Base-by-base conservation (phyloP, 2,888 invertebrate genomes). In the Mythimna ferrago region DNA sequence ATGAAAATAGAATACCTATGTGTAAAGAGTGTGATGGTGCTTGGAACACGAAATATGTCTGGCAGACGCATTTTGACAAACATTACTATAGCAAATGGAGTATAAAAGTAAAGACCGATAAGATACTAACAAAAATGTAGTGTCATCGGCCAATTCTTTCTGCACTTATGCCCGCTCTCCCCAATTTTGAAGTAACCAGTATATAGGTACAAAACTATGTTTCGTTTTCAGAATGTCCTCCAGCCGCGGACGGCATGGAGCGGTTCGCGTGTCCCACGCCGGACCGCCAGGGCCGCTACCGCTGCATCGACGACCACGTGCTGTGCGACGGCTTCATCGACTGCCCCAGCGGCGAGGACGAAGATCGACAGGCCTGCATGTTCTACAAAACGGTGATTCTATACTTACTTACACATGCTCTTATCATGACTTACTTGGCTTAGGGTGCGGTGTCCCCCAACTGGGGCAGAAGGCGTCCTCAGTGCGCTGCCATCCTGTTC, bases 281-380 rank as follows among this genome's bases (percentile, higher is more conserved):
- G 35, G 99, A 99, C 95, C 96, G 98, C 86, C 98, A 98, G 96
- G 99, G 99, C 81, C 97, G 99, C 89, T 99, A 99, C 96, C 98
- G 98, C 89, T 99, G 99, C 96, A 99, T 99, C 96, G 99, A 99
- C 95, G 99, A 99, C 96, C 99, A 99, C 95, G 98, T 98, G 87
- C 97, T 99, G 72, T 99, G 99, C 95, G 99, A 99, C 94, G 99
- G 99, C 83, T 99, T 99, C 96, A 98, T 98, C 93, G 99, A 99
- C 97, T 99, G 99, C 95, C 99, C 99, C 78, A 97, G 97, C 87
- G 98, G 98, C 78, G 99, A 99, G 94, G 99, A 99, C 93, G 99
- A 99, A 93, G 98, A 99, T 92, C 97, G 99, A 91, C 98, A 98
- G 94, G 98, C 98, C 89, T 99, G 99, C 97, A 99, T 99, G 99